Conservation (phyloP, 2,797 vertebrate genomes). For the Enteromius thamalakanensis region DNA sequence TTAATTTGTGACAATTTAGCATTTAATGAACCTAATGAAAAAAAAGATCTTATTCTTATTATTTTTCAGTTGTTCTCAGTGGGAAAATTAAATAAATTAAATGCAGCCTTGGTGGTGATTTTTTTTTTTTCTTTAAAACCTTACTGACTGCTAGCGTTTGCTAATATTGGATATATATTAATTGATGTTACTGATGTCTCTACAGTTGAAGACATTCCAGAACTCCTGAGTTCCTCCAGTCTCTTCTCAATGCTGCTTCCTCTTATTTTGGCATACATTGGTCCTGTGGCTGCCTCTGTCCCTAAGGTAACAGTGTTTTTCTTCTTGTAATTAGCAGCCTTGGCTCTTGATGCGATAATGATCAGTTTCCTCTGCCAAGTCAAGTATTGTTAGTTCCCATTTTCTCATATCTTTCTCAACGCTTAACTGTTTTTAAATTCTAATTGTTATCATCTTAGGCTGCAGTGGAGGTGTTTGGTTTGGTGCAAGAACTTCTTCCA, state of each 20-base stretch:
- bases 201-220: slow-evolving; percentile 97
- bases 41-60: background rate
- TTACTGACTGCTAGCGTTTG: background rate
- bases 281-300: slow-evolving; percentile 95
- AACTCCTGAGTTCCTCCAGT: slow-evolving; percentile 96
- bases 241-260: slow-evolving; percentile 98
- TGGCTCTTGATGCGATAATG: background rate
- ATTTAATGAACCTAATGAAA: background rate
- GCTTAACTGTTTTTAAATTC: background rate
- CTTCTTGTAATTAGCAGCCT: background rate
- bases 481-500: slow-evolving; percentile 95
- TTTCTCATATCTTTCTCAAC: background rate
- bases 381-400: background rate
- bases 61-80: too few species aligned
- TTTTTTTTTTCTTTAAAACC: background rate
- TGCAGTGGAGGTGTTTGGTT: slow-evolving; percentile 96
- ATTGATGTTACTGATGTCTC: slow-evolving; percentile 22
- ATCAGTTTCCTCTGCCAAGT: background rate
- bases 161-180: background rate
- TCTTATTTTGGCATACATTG: slow-evolving; percentile 97
- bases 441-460: slow-evolving; percentile 76
- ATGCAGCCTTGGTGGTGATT: too few species aligned
- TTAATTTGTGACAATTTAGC: background rate
- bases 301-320: slow-evolving; percentile 84
- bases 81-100: background rate